Conservation (phyloP, 2,113 vertebrate genomes). For the Ivindomyrus marchei region DNA sequence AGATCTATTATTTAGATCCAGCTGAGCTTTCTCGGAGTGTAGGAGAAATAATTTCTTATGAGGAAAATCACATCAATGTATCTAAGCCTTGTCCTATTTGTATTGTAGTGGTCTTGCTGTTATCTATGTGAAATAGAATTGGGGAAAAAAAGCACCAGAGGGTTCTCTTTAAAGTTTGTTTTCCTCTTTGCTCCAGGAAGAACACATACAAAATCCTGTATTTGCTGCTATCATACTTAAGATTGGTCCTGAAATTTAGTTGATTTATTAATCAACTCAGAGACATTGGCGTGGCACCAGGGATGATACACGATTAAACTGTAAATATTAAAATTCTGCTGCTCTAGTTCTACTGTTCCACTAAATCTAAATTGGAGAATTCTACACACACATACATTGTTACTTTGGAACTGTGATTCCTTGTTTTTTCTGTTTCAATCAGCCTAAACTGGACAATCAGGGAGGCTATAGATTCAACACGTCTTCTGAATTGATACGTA, state of each 20-base stretch:
- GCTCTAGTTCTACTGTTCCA: background rate
- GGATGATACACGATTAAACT: background rate
- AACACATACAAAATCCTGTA: background rate
- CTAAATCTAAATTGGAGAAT: background rate
- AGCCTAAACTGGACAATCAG: background rate
- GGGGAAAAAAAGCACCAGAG: background rate
- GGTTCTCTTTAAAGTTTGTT: background rate
- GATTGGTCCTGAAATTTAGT: background rate
- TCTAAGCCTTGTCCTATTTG: background rate
- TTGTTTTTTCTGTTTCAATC: background rate
- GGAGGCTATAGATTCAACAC: background rate
- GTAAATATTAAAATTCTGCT: background rate
- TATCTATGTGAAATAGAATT: background rate
- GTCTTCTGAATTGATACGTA: background rate
- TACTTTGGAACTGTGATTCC: background rate
- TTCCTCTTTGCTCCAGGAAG: background rate
- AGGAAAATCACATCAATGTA: background rate
- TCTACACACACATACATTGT: background rate
- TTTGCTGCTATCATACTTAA: background rate
- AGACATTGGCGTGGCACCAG: background rate
- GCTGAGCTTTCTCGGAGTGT: background rate
- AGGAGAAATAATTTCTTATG: background rate
- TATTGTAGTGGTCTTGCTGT: background rate
- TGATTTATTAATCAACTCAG: background rate
- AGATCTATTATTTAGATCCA: conserved; percentile 5